Base-by-base conservation (phyloP, 35 echinoderm and acorn worm genomes). In the Heliocidaris tuberculata region DNA sequence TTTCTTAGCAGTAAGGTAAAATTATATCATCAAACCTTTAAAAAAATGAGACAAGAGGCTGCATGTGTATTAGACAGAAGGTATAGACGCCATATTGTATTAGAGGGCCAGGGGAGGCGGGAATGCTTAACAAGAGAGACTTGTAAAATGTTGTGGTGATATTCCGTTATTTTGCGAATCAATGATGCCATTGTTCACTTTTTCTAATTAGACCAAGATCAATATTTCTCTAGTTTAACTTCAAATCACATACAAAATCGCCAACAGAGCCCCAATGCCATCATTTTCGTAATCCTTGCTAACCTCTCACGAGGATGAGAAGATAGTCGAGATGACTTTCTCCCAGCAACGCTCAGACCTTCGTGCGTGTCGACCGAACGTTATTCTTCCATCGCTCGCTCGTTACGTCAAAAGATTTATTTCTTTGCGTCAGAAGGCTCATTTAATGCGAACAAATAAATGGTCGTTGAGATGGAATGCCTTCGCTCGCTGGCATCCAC, bases 361-460 rank as follows among this genome's bases (percentile, higher is more conserved):
- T n/a, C 65, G 19, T 71, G 24, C 24, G 61, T 71, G 61, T 71
- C 61, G 5, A 56, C 61, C 61, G 2, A 71, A 27, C 61, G 61
- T 71, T 71, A n/a, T 78, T 78, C 65, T 78, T 27, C 65, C 65
- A 78, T 78, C 65, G 21, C 65, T 78, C 65, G 65, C 65, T 78
- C 65, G 15, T 78, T 21, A 78, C 87, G 12, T 31, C 5, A 85
- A 6, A 89, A 89, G 87, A 89, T 89, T 89, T 89, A 89, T 89
- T 47, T 48, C 87, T 89, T 32, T 24, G 87, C 87, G 32, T 89
- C 87, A 89, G 31, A 32, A 48, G 87, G 87, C 31, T 30, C 87
- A 89, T 89, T 78, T 89, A 89, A 32, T 32, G 47, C 87, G 47
- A 48, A 47, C 87, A 89, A 89, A 89, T 89, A 89, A 89, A 89